Base-by-base conservation (phyloP, 2,888 invertebrate genomes). In the Sphecodes monilicornis region DNA sequence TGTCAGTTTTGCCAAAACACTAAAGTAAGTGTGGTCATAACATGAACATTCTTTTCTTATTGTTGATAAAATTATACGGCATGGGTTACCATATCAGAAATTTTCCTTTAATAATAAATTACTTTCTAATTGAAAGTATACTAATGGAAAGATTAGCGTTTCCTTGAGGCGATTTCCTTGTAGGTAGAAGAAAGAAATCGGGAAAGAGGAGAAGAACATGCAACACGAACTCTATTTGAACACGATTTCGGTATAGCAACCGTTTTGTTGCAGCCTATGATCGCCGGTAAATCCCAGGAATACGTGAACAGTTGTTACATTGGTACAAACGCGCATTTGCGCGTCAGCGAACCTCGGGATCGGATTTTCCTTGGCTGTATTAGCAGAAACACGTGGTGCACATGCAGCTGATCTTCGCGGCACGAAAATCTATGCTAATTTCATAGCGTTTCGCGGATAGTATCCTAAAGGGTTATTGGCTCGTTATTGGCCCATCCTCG, bases 361-460 rank as follows among this genome's bases (percentile, higher is more conserved):
- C 43, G 78, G 89, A 87, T 89, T 80, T 89, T 87, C 86, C 81
- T 87, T 78, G 78, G 66, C 68, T 50, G 76, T 81, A 84, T 87
- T 81, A 84, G 71, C 78, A 81, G 77, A 82, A 87, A 87, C 84
- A 86, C 87, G 78, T 89, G 89, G 80, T 86, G 82, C 76, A 84
- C 87, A 82, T 79, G 76, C 74, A 78, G 80, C 78, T 84, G 86
- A 89, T 89, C 88, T 88, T 89, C 81, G 41, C 73, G 36, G 50
- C 80, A 78, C 70, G 85, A 80, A 85, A 89, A 88, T 89, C 86
- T 89, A 89, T 89, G 89, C 88, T 89, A 89, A 89, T 89, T 88
- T 87, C 89, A 82, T 87, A 84, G 89, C 83, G 77, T 77, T 89
- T 85, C 80, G 85, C 82, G 88, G 83, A 84, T 87, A 68, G 82